Base-by-base conservation (phyloP, 2,888 invertebrate genomes). In the Drosophila algonquin region DNA sequence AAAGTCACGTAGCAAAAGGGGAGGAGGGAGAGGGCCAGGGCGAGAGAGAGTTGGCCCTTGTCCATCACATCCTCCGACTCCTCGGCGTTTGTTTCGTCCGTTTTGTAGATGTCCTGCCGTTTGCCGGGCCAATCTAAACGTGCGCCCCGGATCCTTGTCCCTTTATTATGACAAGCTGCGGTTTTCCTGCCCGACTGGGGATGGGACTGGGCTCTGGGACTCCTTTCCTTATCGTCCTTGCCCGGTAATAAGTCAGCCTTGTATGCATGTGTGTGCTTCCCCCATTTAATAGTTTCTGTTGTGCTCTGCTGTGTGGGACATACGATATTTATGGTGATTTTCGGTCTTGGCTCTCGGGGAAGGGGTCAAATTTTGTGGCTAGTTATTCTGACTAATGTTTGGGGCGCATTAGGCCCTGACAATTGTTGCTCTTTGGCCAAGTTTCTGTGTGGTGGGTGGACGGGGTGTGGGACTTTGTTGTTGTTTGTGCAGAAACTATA, bases 101-200 rank as follows among this genome's bases (percentile, higher is more conserved):
- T 71, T 76, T 70, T 67, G 69, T 75, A 63, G 73, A 63, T 75
- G 75, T 88, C 80, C 74, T 80, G 81, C 76, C 64, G 67, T 57
- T 65, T 71, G 63, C 58, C 57, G 27, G 71, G 65, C 81, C 87
- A 75, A 86, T 75, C 56, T 55, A 76, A 75, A 79, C 79, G 81
- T 83, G 75, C 74, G 60, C 58, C 46, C 70, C 77, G 75, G 68
- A 75, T 72, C 75, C 67, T 73, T 75, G 14, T 40, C 40, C 71
- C 86, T 82, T 81, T 89, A 89, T 85, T 89, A 87, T 85, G 89
- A 85, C 89, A 87, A 87, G 89, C 85, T 89, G 88, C 74, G 85
- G 85, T 76, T 76, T 87, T 77, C 61, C 57, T 40, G 63, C 71
- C 56, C 21, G 21, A 21, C 21, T 21, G 21, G 21, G 21, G 21